Percentiles rank a stretch among this genome's conserved stretches.
phyloP scores from a whole-genome alignment of 2,888 invertebrate genomes.

The Plagodis pulveraria region DNA sequence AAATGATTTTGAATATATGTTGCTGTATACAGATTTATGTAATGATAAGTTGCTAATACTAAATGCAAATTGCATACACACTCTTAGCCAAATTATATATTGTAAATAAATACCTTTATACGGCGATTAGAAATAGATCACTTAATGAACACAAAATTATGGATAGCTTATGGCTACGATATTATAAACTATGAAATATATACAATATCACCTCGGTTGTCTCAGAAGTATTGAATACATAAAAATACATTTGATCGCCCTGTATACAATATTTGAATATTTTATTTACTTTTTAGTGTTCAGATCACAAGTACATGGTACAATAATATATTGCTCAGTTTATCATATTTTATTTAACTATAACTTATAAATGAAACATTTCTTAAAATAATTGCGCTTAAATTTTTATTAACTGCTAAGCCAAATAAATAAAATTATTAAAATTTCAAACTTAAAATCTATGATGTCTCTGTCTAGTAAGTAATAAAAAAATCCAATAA shows the following conservation, averaged over 20 bases:
- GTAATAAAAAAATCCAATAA: constrained; percentile 34
- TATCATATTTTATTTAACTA: constrained; percentile 35
- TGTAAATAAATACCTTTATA: constrained; percentile 54
- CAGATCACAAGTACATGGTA: constrained; percentile 59
- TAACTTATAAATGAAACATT: constrained; percentile 38
- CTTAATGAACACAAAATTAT: constrained; percentile 68
- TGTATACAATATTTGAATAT: constrained; percentile 58
- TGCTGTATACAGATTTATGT: constrained; percentile 1
- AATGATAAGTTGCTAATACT: background rate
- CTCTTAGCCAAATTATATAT: constrained; percentile 38
- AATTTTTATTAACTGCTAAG: constrained; percentile 49
- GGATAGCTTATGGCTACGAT: constrained; percentile 64
- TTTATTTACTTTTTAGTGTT: constrained; percentile 39
- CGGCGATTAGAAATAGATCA: constrained; percentile 54
- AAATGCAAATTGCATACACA: background rate
- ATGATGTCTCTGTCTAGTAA: constrained; percentile 50
- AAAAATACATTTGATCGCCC: constrained; percentile 64
- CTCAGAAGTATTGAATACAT: constrained; percentile 47
- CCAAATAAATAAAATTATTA: constrained; percentile 54
- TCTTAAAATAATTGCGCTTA: constrained; percentile 46
- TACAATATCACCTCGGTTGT: constrained; percentile 44
- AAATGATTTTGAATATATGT: too few relatives aligned
- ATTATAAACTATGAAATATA: constrained; percentile 52
- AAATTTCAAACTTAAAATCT: constrained; percentile 58
- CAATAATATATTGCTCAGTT: constrained; percentile 63